phyloP scores from a whole-genome alignment of 2,113 vertebrate species.

The Paraplagusia blochii region DNA sequence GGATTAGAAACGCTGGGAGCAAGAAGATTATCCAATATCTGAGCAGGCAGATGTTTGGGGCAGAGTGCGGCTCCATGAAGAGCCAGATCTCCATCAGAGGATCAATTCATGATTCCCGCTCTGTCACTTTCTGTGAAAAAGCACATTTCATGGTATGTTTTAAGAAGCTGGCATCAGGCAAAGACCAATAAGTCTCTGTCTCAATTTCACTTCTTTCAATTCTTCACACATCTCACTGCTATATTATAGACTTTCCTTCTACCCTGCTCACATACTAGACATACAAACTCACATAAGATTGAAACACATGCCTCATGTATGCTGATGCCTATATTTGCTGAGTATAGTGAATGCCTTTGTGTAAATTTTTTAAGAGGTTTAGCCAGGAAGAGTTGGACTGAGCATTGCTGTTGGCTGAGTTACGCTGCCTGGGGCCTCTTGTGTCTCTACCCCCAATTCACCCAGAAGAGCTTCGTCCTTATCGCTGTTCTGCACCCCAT shows the following conservation, averaged over 20 bases:
- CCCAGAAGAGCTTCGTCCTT: constrained; percentile 72
- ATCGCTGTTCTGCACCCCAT: constrained; percentile 76
- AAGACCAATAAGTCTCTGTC: constrained; percentile 44
- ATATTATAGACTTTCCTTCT: constrained; percentile 6
- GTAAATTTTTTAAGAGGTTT: constrained; percentile 77
- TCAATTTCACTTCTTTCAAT: constrained; percentile 1
- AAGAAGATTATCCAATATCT: constrained; percentile 77
- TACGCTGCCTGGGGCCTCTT: constrained; percentile 58
- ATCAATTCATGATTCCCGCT: constrained; percentile 67
- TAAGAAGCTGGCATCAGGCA: constrained; percentile 55
- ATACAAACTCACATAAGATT: constrained; percentile 40
- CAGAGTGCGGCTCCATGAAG: constrained; percentile 68
- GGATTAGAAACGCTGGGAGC: constrained; percentile 72
- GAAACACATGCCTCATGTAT: constrained; percentile 26
- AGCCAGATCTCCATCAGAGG: constrained; percentile 76
- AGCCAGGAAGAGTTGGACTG: constrained; percentile 61
- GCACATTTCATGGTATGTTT: constrained; percentile 74
- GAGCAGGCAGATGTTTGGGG: constrained; percentile 72
- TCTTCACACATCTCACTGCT: background rate
- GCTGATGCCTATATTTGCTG: constrained; percentile 72
- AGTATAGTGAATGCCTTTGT: constrained; percentile 65
- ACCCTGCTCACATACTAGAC: constrained; percentile 26
- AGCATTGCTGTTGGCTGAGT: constrained; percentile 63
- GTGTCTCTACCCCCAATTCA: constrained; percentile 56
- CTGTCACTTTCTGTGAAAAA: constrained; percentile 75